These are phyloP conservation scores for Mayetiola destructor DNA, from an alignment of 2,888 invertebrate genomes.

Conservation along the genomic window DNA sequence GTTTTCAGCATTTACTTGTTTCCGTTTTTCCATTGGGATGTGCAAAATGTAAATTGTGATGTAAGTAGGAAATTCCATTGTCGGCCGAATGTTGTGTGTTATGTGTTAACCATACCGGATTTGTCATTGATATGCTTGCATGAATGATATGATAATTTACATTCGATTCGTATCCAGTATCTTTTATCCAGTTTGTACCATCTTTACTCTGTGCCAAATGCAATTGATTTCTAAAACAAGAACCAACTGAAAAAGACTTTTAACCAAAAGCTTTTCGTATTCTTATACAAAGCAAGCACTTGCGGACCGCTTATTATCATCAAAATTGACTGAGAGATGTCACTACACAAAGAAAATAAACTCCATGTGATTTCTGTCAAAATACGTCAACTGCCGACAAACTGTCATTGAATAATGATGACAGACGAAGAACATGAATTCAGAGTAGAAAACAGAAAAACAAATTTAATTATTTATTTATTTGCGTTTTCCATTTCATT, in stretches of 20 bases:
- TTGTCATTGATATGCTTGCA: constrained; percentile 7
- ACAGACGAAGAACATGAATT: constrained; percentile 11
- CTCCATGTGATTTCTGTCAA: background rate
- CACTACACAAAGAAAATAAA: too few species aligned
- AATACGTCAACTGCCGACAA: background rate
- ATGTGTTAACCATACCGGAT: constrained; percentile 11
- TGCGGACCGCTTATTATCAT: too few species aligned
- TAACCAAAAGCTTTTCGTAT: too few species aligned
- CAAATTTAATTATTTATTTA: constrained; percentile 8
- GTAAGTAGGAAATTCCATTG: constrained; percentile 12
- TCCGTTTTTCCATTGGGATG: too few species aligned
- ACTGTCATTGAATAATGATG: background rate
- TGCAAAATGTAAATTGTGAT: constrained; percentile 8
- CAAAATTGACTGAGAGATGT: background rate
- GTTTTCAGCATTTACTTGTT: too few species aligned
- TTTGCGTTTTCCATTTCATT: background rate
- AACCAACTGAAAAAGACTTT: too few species aligned
- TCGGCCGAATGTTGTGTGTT: background rate
- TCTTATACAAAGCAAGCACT: too few species aligned
- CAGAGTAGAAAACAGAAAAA: background rate
- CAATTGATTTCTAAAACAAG: background rate
- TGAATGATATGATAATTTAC: background rate
- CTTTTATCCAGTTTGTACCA: background rate
- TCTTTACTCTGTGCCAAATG: background rate
- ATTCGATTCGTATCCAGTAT: background rate